Percentiles rank a stretch among this genome's conserved stretches.
phyloP scores from a whole-genome alignment of 2,888 invertebrate species.

The Amblyjoppa fuscipennis region DNA sequence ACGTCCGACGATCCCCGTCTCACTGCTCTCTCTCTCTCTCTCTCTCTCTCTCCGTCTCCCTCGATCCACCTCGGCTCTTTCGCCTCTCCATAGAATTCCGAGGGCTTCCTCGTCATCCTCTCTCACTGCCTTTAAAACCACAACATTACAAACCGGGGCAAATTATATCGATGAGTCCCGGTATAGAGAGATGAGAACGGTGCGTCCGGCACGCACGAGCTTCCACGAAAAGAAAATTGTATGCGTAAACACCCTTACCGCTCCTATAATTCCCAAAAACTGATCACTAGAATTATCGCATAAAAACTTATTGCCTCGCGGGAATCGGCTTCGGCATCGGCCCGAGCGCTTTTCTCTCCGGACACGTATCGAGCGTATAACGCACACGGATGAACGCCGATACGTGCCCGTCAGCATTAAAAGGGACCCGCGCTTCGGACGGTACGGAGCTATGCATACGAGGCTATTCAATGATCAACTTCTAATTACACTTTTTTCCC shows the following conservation, averaged over 20 bases:
- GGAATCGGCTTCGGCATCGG: conserved; percentile 25
- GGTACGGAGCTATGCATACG: no score
- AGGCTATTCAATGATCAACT: no score
- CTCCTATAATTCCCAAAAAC: conserved; percentile 65
- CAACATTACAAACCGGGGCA: conserved; percentile 42
- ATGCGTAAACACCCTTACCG: conserved; percentile 63
- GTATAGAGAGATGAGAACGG: conserved; percentile 21
- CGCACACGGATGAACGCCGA: background rate
- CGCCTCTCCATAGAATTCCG: conserved; percentile 29
- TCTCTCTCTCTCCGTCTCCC: conserved; percentile 6
- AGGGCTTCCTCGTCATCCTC: conserved; percentile 22
- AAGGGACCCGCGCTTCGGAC: no score
- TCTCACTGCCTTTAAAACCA: conserved; percentile 20
- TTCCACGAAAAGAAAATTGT: conserved; percentile 69
- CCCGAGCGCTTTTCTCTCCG: conserved; percentile 10
- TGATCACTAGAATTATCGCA: conserved; percentile 67
- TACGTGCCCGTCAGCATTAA: conserved; percentile 18
- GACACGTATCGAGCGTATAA: conserved; percentile 2
- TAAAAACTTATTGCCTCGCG: conserved; percentile 66
- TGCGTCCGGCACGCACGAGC: conserved; percentile 63
- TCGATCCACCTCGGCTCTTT: conserved; percentile 14
- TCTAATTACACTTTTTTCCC: no score
- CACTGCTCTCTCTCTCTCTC: conserved; percentile 22
- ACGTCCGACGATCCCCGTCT: conserved; percentile 52
- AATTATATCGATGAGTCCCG: conserved; percentile 60